These are phyloP conservation scores for Apolygus lucorum DNA, from an alignment of 1,140 invertebrate species.

Conservation along the genomic window DNA sequence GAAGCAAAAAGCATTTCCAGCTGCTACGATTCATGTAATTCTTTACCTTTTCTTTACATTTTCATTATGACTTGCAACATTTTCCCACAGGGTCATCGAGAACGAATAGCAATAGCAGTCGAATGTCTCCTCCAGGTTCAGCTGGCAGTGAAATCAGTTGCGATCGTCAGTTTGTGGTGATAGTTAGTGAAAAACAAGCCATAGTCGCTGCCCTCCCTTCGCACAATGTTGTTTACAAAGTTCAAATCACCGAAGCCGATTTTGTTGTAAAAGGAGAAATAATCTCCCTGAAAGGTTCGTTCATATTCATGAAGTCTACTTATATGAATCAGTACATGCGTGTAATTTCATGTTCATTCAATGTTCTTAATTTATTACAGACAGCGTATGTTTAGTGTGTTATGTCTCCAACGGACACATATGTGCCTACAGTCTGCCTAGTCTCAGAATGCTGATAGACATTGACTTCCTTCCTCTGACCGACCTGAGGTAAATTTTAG, in stretches of 20 bases:
- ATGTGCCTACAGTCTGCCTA: conserved; percentile 85
- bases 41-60: too few species aligned
- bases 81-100: conserved; percentile 52
- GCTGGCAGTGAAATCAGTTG: conserved; percentile 43
- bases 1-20: too few species aligned
- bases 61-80: too few species aligned
- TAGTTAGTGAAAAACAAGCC: conserved; percentile 91
- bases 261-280: conserved; percentile 92
- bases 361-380: conserved; percentile 45
- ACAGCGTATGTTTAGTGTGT: conserved; percentile 86
- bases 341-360: neutral
- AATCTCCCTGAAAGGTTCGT: conserved; percentile 86
- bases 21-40: too few species aligned
- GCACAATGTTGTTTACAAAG: conserved; percentile 81
- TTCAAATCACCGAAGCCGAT: conserved; percentile 74
- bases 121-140: conserved; percentile 63
- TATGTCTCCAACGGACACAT: conserved; percentile 91
- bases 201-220: conserved; percentile 87
- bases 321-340: neutral
- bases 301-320: conserved; percentile 6
- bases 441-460: conserved; percentile 80
- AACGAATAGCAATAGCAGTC: conserved; percentile 46
- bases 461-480: conserved; percentile 87
- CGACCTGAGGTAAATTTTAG: conserved; percentile 86
- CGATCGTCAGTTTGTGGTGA: conserved; percentile 87